phyloP scores from a whole-genome alignment of 2,113 vertebrate genomes.

The Silurus glanis region DNA sequence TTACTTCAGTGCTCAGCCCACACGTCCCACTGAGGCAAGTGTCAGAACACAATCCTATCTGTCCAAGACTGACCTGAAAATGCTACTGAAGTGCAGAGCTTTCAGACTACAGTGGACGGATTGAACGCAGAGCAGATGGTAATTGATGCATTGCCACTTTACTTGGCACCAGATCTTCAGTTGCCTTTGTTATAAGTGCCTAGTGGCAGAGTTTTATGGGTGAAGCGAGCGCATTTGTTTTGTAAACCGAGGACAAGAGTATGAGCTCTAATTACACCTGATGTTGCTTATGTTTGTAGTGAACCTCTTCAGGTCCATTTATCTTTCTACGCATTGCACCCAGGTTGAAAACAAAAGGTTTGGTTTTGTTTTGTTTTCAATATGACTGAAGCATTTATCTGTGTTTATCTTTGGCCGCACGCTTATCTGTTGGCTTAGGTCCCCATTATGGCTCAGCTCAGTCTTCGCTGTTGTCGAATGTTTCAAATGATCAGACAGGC shows the following conservation, averaged over 20 bases:
- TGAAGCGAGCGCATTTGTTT: neutral
- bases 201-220: neutral
- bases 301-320: neutral
- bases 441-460: neutral
- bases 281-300: neutral
- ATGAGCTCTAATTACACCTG: neutral
- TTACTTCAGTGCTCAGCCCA: conserved; percentile 46
- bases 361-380: neutral
- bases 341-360: neutral
- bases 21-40: conserved; percentile 17
- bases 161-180: neutral
- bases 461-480: neutral
- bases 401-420: neutral
- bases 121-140: neutral
- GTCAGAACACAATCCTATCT: conserved; percentile 34
- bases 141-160: conserved; percentile 17
- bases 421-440: neutral
- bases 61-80: neutral
- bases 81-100: neutral
- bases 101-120: neutral
- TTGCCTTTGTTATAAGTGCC: neutral
- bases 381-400: neutral
- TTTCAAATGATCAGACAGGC: neutral
- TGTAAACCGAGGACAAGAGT: neutral
- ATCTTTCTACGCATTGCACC: neutral